Base-by-base conservation (phyloP, 2,888 invertebrate species). In the Apomyelois bistriatella region DNA sequence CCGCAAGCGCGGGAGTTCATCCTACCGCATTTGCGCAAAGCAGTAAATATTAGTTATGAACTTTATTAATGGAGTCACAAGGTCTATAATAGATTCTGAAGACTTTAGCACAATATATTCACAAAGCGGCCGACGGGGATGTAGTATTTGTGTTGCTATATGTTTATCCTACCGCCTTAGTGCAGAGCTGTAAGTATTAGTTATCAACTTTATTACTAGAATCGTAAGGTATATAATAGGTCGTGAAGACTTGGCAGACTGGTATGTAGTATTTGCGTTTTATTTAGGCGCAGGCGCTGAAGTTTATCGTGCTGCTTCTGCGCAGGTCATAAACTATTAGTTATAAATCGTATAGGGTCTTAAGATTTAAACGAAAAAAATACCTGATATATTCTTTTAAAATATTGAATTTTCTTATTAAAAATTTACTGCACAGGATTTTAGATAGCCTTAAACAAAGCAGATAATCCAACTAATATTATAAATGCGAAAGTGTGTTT, bases 231-330 rank as follows among this genome's bases (percentile, higher is more conserved):
- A 91, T 99, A 51, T 98, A 97, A 85, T 98, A 99, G 82, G 88
- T 99, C 53, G 92, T 99, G 56, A 97, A 98, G 84, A 98, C 98
- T 0, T 94, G 51, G 93, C 95, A 28, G 99, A 99, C 82, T 99
- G 99, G 99, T 94, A 94, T 57, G 95, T 98, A 10, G 94, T 99
- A 64, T 98, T 99, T 76, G 95, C 96, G 7, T 84, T 99, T 53
- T 85, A 99, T 61, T 98, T 98, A 74, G 98, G 98, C 61, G 96
- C 97, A 9, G 99, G 99, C 9, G 98, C 99, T 0, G 99, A 98
- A 88, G 85, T 88, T 64, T 76, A 87, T 91, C 85, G 87, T 65
- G 37, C 48, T 37, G 13, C 16, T 0, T 17, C 48, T 12, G 17
- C 22, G 13, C 48, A 48, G 37, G 22, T 36, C 48, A 37, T 17